Evolutionary conservation across 2,797 vertebrate genomes (phyloP).

Genomic region (Pampus argenteus): DNA sequence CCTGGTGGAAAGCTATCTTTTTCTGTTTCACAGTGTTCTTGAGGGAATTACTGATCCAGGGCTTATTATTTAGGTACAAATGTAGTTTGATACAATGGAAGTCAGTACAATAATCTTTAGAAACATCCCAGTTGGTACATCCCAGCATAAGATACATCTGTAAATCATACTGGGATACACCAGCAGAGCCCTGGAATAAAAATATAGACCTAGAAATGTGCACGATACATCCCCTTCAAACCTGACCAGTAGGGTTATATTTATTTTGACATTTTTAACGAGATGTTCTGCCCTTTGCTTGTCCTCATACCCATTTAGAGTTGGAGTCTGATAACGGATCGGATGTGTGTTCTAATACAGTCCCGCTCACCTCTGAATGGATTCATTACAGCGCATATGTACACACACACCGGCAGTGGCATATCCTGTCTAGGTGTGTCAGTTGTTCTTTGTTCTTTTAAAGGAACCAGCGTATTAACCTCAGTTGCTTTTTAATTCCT

Average conservation of each 20-base stretch:
- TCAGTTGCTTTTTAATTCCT: not conserved
- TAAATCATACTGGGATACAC: not conserved
- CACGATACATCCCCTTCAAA: too few relatives aligned
- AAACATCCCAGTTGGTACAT: too few relatives aligned
- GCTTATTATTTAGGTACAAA: too few relatives aligned
- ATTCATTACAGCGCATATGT: not conserved
- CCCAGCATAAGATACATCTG: too few relatives aligned
- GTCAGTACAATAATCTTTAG: too few relatives aligned
- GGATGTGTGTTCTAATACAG: not conserved
- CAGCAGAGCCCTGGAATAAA: too few relatives aligned
- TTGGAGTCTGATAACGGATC: constrained; percentile 8
- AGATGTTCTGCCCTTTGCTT: not conserved
- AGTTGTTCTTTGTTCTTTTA: not conserved
- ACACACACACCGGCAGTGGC: not conserved
- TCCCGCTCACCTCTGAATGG: constrained; percentile 1
- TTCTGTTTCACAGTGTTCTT: too few relatives aligned
- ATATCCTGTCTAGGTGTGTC: not conserved
- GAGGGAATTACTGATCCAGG: too few relatives aligned
- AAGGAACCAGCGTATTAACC: not conserved
- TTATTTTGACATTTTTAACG: not conserved
- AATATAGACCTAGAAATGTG: too few relatives aligned
- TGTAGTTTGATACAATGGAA: too few relatives aligned
- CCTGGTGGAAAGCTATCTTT: too few relatives aligned
- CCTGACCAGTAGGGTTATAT: not conserved
- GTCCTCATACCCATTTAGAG: not conserved